Percentiles rank a stretch among this genome's conserved stretches.
phyloP scores from a whole-genome alignment of 2,888 invertebrate genomes.

The Nudaria mundana region DNA sequence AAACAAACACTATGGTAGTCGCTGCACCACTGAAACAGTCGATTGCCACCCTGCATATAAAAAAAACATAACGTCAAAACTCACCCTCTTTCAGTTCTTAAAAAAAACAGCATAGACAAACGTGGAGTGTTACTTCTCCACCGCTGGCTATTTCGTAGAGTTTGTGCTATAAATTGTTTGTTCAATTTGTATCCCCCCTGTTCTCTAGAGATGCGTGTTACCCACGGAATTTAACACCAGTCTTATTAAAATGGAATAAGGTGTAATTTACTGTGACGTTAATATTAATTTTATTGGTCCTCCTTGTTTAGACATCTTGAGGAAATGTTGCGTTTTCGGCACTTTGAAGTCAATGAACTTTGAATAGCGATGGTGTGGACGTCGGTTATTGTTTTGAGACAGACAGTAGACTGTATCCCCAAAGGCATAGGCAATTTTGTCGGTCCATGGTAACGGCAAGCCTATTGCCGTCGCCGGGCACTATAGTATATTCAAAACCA shows the following conservation, averaged over 20 bases:
- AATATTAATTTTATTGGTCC: conserved; percentile 19
- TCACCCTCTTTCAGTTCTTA: no score
- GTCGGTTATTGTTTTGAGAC: background rate
- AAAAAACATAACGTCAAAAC: no score
- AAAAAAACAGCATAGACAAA: conserved; percentile 15
- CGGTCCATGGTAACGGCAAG: no score
- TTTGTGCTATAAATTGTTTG: conserved; percentile 77
- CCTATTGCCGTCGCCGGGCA: no score
- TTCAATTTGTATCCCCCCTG: conserved; percentile 64
- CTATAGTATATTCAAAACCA: no score
- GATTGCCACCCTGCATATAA: no score
- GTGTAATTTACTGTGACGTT: conserved; percentile 22
- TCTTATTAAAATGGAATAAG: conserved; percentile 30
- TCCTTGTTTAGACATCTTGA: conserved; percentile 42
- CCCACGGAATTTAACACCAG: conserved; percentile 15
- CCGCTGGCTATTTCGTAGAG: conserved; percentile 53
- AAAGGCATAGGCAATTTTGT: no score
- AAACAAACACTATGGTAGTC: no score
- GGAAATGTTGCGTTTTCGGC: conserved; percentile 43
- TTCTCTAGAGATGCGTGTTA: conserved; percentile 51
- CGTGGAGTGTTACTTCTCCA: conserved; percentile 46
- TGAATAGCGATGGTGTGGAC: conserved; percentile 24
- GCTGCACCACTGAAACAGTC: no score
- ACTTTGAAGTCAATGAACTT: conserved; percentile 42
- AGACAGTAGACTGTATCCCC: no score